phyloP scores from a whole-genome alignment of 2,113 vertebrate genomes.

The Embiotoca jacksoni region DNA sequence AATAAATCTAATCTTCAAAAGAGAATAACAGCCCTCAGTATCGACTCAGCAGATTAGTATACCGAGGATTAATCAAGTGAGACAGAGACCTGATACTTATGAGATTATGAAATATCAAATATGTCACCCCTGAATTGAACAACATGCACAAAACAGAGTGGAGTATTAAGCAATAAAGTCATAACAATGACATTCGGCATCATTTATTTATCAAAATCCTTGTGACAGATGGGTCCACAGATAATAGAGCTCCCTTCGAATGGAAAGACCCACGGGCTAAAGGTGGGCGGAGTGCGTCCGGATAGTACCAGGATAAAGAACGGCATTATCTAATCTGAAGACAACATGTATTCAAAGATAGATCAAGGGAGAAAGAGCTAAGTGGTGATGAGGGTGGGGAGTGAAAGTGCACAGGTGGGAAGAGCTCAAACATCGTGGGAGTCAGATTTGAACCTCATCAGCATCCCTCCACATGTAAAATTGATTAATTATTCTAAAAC shows the following conservation, averaged over 20 bases:
- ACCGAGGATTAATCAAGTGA: constrained; percentile 74
- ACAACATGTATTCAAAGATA: constrained; percentile 48
- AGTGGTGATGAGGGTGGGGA: neutral
- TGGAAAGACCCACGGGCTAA: constrained; percentile 57
- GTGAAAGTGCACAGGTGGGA: neutral
- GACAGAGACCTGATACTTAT: constrained; percentile 65
- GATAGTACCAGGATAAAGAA: constrained; percentile 67
- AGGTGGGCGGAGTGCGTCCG: constrained; percentile 32
- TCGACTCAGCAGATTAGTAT: constrained; percentile 69
- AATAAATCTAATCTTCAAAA: constrained; percentile 57
- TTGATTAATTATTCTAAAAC: constrained; percentile 44
- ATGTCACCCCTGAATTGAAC: constrained; percentile 65
- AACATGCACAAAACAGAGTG: constrained; percentile 59
- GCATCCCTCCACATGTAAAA: constrained; percentile 46
- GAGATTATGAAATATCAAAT: constrained; percentile 80
- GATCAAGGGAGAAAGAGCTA: neutral
- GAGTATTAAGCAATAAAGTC: constrained; percentile 79
- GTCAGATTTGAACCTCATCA: constrained; percentile 1
- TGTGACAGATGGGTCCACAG: constrained; percentile 77
- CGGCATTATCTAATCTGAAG: constrained; percentile 70
- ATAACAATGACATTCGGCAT: constrained; percentile 78
- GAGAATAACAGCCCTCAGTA: constrained; percentile 37
- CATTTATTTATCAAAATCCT: constrained; percentile 75
- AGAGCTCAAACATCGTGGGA: neutral
- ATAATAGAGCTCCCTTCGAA: constrained; percentile 62